Base-by-base conservation (phyloP, 2,113 vertebrate genomes). In the Halichoerus grypus region DNA sequence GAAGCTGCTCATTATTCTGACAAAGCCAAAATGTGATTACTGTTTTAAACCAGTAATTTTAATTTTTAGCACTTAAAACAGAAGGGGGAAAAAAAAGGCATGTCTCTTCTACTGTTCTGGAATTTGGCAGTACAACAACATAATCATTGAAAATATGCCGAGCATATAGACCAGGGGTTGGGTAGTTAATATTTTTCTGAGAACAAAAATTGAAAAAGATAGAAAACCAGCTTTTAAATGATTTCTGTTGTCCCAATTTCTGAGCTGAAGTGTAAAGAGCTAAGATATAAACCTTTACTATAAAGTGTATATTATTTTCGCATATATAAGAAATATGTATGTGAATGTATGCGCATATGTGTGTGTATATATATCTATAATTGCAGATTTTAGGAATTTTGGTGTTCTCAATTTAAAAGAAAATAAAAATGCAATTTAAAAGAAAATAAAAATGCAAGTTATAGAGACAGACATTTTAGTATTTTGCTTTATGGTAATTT, bases 21-120 rank as follows among this genome's bases (percentile, higher is more conserved):
- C 8, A 67, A 59, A 90, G 5, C 2, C 36, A 90, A 67, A 72
- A 83, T 39, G 7, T 46, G 49, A 87, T 87, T 79, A 39, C 21
- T 19, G 16, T 88, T 94, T 93, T 91, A 89, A 95, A 67, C 9
- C n/a, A 74, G 33, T 26, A 55, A 67, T 84, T 95, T 95, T 93
- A 51, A 77, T 53, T 82, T 95, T 77, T 79, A 87, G 18, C 33
- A 63, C 1, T 71, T 77, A 36, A 81, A 63, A 21, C 0, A 42
- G 53, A 81, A 82, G 15, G 31, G 0, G 33, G 19, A 16, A n/a
- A 19, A 61, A 61, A 88, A 81, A 24, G 19, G 0, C 4, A 39
- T 33, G 16, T 22, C 36, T 33, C 4, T 82, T 90, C 53, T n/a
- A 16, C 19, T 42, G 33, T 83, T 33, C 39, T 94, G 4, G 31